Conservation (phyloP, 2,888 invertebrate genomes). For the Ormyrus rosae region DNA sequence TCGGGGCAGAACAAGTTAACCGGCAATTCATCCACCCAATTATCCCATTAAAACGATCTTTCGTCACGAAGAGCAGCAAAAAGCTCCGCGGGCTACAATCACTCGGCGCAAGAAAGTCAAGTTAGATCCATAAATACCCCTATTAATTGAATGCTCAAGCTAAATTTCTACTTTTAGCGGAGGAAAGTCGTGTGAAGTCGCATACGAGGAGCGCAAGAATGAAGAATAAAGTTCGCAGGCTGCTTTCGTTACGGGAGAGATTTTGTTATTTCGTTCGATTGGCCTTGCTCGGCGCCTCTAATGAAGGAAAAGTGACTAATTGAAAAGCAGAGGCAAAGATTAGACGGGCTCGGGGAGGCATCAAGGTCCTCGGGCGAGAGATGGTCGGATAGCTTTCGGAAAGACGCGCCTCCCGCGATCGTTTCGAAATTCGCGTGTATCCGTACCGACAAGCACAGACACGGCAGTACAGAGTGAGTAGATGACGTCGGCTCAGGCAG, state of each 20-base stretch:
- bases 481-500: constrained; percentile 19
- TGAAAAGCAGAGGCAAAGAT: too few species aligned
- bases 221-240: too few species aligned
- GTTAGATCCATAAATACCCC: constrained; percentile 31
- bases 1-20: constrained; percentile 3
- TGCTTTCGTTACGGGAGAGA: too few species aligned
- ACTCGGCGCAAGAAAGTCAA: constrained; percentile 3
- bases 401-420: constrained; percentile 1
- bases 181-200: constrained; percentile 1
- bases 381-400: too few species aligned
- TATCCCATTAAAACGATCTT: constrained; percentile 57
- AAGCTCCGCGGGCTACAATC: constrained; percentile 31
- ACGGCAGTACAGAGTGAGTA: not conserved
- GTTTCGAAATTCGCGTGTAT: constrained; percentile 43
- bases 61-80: constrained; percentile 52
- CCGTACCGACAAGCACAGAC: not conserved
- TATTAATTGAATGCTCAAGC: constrained; percentile 34
- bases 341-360: too few species aligned
- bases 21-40: constrained; percentile 52
- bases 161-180: constrained; percentile 15
- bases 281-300: too few species aligned
- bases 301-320: too few species aligned
- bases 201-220: too few species aligned
- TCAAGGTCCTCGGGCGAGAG: not conserved
- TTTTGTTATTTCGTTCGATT: too few species aligned